These are phyloP conservation scores for Baccha elongata DNA, from an alignment of 2,888 invertebrate species.

Conservation along the genomic window DNA sequence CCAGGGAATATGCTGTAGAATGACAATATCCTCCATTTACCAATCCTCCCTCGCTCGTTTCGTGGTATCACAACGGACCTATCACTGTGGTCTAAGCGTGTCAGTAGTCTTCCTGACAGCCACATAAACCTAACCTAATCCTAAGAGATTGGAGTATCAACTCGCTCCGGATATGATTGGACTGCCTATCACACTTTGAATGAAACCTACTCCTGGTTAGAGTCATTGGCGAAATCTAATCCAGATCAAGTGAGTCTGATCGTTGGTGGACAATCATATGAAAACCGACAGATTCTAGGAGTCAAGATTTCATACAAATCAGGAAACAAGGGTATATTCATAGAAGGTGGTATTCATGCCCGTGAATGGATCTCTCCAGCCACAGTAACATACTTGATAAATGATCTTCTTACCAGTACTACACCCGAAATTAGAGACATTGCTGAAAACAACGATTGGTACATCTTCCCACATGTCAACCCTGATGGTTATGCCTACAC, in stretches of 20 bases:
- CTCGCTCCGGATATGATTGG: conserved; percentile 80
- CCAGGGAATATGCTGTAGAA: too few species aligned
- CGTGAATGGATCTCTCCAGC: conserved; percentile 90
- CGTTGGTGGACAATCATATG: conserved; percentile 84
- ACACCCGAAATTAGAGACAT: conserved; percentile 82
- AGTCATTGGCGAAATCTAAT: conserved; percentile 81
- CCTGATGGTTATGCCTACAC: conserved; percentile 90
- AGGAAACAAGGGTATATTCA: conserved; percentile 84
- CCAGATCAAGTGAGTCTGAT: conserved; percentile 83
- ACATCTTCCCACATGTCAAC: conserved; percentile 89
- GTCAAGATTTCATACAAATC: conserved; percentile 83
- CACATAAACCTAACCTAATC: too few species aligned
- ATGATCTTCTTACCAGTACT: conserved; percentile 85
- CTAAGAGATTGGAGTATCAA: conserved; percentile 80
- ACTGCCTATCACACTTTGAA: conserved; percentile 78
- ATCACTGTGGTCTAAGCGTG: too few species aligned
- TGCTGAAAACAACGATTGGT: conserved; percentile 87
- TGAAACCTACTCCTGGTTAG: conserved; percentile 85
- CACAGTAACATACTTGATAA: conserved; percentile 85
- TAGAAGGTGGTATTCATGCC: conserved; percentile 87
- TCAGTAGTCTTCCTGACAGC: too few species aligned
- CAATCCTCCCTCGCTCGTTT: too few species aligned
- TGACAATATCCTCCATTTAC: too few species aligned
- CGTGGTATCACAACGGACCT: too few species aligned
- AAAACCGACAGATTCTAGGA: conserved; percentile 85